Evolutionary conservation across 2,888 invertebrate species (phyloP).

Genomic region (Ormyrus thymus): DNA sequence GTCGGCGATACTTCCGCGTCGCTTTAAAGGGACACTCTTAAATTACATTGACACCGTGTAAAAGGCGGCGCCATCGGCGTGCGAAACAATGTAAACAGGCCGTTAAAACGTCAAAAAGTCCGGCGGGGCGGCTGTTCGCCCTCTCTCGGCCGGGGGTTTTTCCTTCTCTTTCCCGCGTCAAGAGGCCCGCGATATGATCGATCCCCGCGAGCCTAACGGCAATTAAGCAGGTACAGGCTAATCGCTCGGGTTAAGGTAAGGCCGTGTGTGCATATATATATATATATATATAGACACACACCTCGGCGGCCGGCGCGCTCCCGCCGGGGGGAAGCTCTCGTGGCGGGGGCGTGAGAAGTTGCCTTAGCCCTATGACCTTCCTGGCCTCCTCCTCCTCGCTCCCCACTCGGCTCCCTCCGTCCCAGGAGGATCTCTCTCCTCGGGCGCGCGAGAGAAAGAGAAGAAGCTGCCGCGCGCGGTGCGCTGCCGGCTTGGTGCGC

Average conservation of each 20-base stretch:
- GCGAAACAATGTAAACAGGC: neutral
- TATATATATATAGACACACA: slow-evolving; percentile 61
- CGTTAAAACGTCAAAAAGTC: slow-evolving; percentile 26
- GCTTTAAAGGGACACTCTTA: neutral
- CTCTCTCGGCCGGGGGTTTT: neutral
- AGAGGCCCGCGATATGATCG: slow-evolving; percentile 28
- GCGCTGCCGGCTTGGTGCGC: slow-evolving; percentile 32
- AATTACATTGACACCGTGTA: neutral
- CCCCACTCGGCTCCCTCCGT: slow-evolving; percentile 51
- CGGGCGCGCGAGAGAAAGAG: too few relatives aligned
- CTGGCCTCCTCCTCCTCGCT: slow-evolving; percentile 58
- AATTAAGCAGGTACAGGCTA: slow-evolving; percentile 73
- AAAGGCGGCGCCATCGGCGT: neutral
- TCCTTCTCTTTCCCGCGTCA: neutral
- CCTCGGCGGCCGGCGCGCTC: too few relatives aligned
- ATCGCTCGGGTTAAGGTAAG: slow-evolving; percentile 70
- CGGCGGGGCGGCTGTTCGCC: neutral
- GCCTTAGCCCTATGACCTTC: slow-evolving; percentile 70
- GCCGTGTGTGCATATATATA: slow-evolving; percentile 56
- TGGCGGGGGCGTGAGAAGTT: slow-evolving; percentile 74
- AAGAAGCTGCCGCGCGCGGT: too few relatives aligned
- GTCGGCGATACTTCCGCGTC: too few relatives aligned
- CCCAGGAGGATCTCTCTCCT: slow-evolving; percentile 16
- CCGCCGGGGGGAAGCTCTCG: slow-evolving; percentile 46
- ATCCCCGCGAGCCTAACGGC: slow-evolving; percentile 64